Evolutionary conservation across 2,888 invertebrate species (phyloP).

Genomic region (Synergus gifuensis): DNA sequence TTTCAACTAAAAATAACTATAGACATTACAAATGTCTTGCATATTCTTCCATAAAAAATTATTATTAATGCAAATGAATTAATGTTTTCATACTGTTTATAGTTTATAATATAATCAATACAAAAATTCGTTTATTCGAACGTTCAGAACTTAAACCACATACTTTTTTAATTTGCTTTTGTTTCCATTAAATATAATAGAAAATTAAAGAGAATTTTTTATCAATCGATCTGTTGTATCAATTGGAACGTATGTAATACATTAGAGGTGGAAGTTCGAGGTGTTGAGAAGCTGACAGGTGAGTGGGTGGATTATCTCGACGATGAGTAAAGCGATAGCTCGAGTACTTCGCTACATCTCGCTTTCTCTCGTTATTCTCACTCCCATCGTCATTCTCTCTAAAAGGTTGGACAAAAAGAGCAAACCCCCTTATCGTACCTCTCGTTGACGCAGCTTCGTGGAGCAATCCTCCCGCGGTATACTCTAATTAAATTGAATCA

Average conservation of each 20-base stretch:
- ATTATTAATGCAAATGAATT: no score
- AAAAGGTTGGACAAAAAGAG: slow-evolving; percentile 10
- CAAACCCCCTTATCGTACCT: background rate
- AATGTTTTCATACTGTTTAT: no score
- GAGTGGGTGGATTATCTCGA: slow-evolving; percentile 17
- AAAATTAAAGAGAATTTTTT: background rate
- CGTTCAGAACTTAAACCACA: no score
- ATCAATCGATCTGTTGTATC: background rate
- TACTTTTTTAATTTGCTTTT: no score
- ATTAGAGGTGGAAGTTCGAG: background rate
- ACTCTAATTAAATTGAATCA: slow-evolving; percentile 73
- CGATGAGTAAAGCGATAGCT: slow-evolving; percentile 46
- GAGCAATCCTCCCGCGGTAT: slow-evolving; percentile 28
- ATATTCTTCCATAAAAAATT: no score
- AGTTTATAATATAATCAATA: no score
- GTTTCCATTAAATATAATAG: background rate
- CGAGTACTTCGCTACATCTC: slow-evolving; percentile 43
- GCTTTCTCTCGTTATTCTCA: slow-evolving; percentile 44
- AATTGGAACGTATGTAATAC: background rate
- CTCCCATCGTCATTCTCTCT: slow-evolving; percentile 16
- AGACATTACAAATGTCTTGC: no score
- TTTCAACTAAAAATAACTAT: no score
- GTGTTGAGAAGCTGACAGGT: slow-evolving; percentile 26
- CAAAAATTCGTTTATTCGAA: no score
- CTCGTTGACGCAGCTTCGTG: slow-evolving; percentile 3